Percentiles rank a stretch among this genome's conserved stretches.
Conservation (phyloP, 2,888 invertebrate genomes). For the Andrena camellia region DNA sequence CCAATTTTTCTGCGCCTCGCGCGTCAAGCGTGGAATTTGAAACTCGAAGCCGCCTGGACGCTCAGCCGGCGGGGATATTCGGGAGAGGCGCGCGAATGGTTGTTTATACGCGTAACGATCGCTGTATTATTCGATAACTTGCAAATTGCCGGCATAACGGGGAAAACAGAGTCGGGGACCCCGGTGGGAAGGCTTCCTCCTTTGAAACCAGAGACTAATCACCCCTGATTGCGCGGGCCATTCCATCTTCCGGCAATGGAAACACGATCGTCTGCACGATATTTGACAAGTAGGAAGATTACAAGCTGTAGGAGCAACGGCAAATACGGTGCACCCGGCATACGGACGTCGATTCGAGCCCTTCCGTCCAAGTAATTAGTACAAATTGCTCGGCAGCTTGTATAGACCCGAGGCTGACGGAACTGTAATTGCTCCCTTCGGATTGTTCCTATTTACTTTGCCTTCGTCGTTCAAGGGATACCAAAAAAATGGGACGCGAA, state of each 20-base stretch:
- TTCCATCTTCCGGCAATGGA: constrained; percentile 31
- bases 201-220: constrained; percentile 51
- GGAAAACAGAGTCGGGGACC: background rate
- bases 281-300: constrained; percentile 54
- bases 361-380: constrained; percentile 39
- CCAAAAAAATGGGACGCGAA: no score
- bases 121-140: background rate
- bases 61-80: no score
- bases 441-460: constrained; percentile 25
- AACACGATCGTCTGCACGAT: constrained; percentile 38
- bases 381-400: constrained; percentile 28
- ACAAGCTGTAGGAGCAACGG: constrained; percentile 41
- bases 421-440: constrained; percentile 10
- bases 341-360: constrained; percentile 19
- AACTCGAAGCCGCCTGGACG: no score
- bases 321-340: constrained; percentile 11
- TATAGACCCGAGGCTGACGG: background rate
- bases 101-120: background rate
- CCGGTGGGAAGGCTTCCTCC: background rate
- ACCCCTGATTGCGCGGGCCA: constrained; percentile 31
- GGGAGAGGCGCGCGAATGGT: no score
- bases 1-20: no score
- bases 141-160: constrained; percentile 3
- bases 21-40: no score
- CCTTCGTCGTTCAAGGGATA: background rate